Evolutionary conservation across 2,888 invertebrate genomes (phyloP).

Genomic region (Chymomyza fuscimana): DNA sequence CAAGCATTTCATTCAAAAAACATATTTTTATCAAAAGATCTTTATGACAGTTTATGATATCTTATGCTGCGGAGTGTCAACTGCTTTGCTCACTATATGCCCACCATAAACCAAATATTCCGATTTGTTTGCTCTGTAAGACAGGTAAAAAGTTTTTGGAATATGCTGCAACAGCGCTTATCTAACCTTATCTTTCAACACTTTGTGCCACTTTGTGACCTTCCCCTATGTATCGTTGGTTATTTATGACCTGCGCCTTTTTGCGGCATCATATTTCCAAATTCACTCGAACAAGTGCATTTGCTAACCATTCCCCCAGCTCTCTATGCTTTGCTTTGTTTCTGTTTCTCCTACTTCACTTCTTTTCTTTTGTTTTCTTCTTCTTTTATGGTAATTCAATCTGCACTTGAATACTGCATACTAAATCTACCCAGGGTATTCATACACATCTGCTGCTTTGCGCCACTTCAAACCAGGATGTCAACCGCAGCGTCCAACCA

Average conservation of each 20-base stretch:
- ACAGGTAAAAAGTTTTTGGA: not conserved
- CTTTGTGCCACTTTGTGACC: constrained; percentile 12
- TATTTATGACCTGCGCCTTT: constrained; percentile 70
- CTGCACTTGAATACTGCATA: constrained; percentile 10
- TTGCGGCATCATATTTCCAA: constrained; percentile 66
- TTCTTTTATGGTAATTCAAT: constrained; percentile 33
- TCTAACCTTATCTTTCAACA: not conserved
- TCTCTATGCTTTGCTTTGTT: not conserved
- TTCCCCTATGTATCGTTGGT: constrained; percentile 35
- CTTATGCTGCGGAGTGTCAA: not conserved
- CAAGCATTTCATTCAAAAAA: not conserved
- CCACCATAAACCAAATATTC: not conserved
- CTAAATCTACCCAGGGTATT: not conserved
- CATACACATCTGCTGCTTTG: not conserved
- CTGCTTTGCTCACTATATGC: not conserved
- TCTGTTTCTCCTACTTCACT: not conserved
- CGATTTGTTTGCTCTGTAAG: not conserved
- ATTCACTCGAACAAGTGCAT: constrained; percentile 64
- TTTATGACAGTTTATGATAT: not conserved
- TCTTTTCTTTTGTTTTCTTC: constrained; percentile 3
- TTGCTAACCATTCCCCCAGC: constrained; percentile 15
- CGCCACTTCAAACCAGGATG: constrained; percentile 11
- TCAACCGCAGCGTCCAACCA: not conserved
- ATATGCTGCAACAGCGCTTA: not conserved
- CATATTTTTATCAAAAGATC: not conserved